Percentiles rank a stretch among this genome's conserved stretches.
These are phyloP conservation scores for Rhynchonycteris naso DNA, from an alignment of 2,797 vertebrate species.

Conservation along the genomic window DNA sequence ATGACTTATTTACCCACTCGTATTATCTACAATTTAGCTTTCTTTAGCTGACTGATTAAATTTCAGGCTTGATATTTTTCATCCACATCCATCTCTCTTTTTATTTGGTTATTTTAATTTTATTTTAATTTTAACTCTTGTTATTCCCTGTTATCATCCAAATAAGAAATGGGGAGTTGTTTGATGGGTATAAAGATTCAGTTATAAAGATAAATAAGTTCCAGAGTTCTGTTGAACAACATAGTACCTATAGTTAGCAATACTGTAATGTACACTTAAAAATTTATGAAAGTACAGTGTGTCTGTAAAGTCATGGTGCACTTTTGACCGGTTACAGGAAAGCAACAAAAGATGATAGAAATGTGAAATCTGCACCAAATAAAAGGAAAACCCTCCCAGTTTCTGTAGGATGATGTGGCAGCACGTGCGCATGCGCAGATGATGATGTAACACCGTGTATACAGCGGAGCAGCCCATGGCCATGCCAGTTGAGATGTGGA, in stretches of 20 bases:
- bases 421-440: too few relatives aligned
- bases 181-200: neutral
- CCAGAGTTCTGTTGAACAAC: neutral
- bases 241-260: neutral
- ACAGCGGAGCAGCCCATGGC: too few relatives aligned
- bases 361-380: too few relatives aligned
- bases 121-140: neutral
- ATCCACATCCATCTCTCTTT: neutral
- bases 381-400: too few relatives aligned
- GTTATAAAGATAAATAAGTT: too few relatives aligned
- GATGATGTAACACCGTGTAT: too few relatives aligned
- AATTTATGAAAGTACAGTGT: too few relatives aligned
- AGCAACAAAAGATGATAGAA: too few relatives aligned
- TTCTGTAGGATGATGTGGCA: too few relatives aligned
- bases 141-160: neutral
- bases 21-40: neutral
- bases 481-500: too few relatives aligned
- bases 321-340: too few relatives aligned
- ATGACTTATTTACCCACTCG: neutral
- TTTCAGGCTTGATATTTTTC: neutral
- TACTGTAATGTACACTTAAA: neutral
- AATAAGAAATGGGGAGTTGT: neutral
- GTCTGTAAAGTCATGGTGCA: too few relatives aligned
- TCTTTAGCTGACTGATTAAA: neutral
- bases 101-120: neutral